These are phyloP conservation scores for Pyrrhosoma nymphula DNA, from an alignment of 2,888 invertebrate species.

Conservation along the genomic window DNA sequence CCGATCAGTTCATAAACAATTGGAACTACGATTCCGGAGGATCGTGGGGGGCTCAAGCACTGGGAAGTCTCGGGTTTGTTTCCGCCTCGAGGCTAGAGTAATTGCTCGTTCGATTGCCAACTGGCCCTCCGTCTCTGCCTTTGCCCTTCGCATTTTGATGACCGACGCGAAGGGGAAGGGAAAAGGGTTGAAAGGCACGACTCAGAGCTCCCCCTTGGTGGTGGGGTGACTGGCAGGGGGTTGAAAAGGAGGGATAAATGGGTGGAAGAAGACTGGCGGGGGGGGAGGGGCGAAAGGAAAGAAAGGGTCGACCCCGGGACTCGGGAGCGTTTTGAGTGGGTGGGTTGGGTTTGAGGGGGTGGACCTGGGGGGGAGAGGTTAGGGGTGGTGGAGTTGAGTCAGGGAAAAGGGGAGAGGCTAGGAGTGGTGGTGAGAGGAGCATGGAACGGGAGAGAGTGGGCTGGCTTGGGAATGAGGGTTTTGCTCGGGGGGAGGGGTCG, in stretches of 20 bases:
- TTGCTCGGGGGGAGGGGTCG: background rate
- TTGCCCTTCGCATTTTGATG: background rate
- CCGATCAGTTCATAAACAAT: background rate
- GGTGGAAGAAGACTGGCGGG: too few relatives aligned
- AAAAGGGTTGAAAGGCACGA: background rate
- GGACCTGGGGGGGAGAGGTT: background rate
- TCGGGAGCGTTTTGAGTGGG: background rate
- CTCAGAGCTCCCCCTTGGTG: background rate
- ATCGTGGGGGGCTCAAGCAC: background rate
- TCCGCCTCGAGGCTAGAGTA: background rate
- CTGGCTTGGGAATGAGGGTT: background rate
- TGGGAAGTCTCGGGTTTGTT: background rate
- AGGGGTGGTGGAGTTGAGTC: background rate
- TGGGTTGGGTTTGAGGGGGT: background rate
- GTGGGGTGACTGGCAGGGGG: background rate
- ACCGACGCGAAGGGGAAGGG: background rate
- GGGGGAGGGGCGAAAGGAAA: background rate
- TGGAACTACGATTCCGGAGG: background rate
- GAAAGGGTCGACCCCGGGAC: constrained; percentile 18
- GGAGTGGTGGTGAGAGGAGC: background rate
- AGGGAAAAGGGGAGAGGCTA: background rate
- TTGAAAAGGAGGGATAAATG: background rate
- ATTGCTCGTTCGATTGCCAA: background rate
- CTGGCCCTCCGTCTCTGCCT: background rate
- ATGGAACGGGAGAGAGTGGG: background rate